Evolutionary conservation across 2,797 vertebrate genomes (phyloP), one percentile per base, ranked within the genome.

Genomic region (Poeciliopsis turneri): DNA sequence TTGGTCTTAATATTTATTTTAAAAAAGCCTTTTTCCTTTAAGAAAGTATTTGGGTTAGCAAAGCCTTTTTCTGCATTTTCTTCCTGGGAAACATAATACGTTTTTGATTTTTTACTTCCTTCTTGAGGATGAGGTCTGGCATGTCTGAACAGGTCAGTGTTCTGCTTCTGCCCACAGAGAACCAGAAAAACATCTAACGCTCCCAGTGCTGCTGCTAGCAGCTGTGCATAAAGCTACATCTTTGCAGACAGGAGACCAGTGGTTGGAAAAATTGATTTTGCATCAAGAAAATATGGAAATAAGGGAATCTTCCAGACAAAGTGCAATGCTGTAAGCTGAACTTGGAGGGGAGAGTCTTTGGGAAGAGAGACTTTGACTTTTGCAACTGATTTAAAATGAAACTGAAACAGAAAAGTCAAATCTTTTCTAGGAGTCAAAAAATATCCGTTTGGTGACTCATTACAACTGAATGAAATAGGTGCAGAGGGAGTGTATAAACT

Each of bases 111-210:
- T 84, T 43, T 61, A 75, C 79, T 80, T 86, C 83, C 73, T 78
- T 72, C 73, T 82, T 16, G 45, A 78, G 73, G 69, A 78, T 79
- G 73, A 87, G 74, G 73, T 80, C 70, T 87, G 88, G 89, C 93
- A 75, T 90, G 94, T 90, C 89, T 87, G 85, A 88, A 83, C 92
- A 16, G 79, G 80, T 84, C 80, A 85, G 64, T 55, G 78, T 12
- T 87, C 43, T 78, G 76, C 79, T 12, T 86, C 46, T 78, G 74
- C 78, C 77, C 70, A 23, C 59, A 84, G 78, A 86, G 80, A 94
- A 93, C 94, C 82, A 92, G 93, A 94, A 95, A 93, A 94, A 91
- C 93, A 75, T 91, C 89, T 88, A 91, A 93, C 90, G 78, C 41
- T 86, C 66, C 74, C 81, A 39, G 57, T n/a, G 36, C 79, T 77